Percentiles rank a stretch among this genome's conserved stretches.
phyloP scores from a whole-genome alignment of 35 echinoderm and acorn worm genomes.

The Ophioderma brevispina region DNA sequence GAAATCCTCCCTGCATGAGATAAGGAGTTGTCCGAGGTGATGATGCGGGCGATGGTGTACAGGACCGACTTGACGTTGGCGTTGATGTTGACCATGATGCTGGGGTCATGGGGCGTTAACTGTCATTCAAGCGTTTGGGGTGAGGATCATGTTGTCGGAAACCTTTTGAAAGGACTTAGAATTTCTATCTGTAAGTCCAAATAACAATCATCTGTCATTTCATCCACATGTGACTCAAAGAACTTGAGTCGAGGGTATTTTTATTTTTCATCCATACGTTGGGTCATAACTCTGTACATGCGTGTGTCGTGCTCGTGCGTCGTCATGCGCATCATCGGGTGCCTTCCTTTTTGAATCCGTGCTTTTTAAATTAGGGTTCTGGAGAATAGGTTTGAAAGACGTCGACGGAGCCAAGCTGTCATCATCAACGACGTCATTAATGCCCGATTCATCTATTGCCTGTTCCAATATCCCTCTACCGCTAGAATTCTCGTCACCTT shows the following conservation, averaged over 20 bases:
- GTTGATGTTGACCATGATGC: slow-evolving; percentile 46
- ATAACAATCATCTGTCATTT: slow-evolving; percentile 69
- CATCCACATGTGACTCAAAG: slow-evolving; percentile 61
- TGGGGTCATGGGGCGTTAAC: slow-evolving; percentile 50
- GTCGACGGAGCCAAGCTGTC: neutral
- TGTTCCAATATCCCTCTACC: slow-evolving; percentile 46
- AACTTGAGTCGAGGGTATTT: slow-evolving; percentile 64
- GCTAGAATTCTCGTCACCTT: slow-evolving; percentile 42
- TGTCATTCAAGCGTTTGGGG: slow-evolving; percentile 38
- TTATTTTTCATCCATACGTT: slow-evolving; percentile 61
- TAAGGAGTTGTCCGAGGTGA: neutral
- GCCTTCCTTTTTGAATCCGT: slow-evolving; percentile 34
- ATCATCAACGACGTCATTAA: slow-evolving; percentile 32
- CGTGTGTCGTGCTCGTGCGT: slow-evolving; percentile 30
- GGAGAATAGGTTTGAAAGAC: neutral
- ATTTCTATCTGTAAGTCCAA: slow-evolving; percentile 63
- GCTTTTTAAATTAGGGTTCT: neutral
- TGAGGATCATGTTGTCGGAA: slow-evolving; percentile 42
- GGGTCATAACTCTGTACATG: slow-evolving; percentile 48
- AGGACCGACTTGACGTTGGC: slow-evolving; percentile 31
- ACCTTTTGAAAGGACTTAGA: slow-evolving; percentile 47
- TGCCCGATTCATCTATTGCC: slow-evolving; percentile 40
- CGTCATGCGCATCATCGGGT: slow-evolving; percentile 50
- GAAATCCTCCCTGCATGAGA: slow-evolving; percentile 23
- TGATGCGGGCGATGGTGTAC: slow-evolving; percentile 33